Base-by-base conservation (phyloP, 2,797 vertebrate genomes). In the Emys orbicularis region DNA sequence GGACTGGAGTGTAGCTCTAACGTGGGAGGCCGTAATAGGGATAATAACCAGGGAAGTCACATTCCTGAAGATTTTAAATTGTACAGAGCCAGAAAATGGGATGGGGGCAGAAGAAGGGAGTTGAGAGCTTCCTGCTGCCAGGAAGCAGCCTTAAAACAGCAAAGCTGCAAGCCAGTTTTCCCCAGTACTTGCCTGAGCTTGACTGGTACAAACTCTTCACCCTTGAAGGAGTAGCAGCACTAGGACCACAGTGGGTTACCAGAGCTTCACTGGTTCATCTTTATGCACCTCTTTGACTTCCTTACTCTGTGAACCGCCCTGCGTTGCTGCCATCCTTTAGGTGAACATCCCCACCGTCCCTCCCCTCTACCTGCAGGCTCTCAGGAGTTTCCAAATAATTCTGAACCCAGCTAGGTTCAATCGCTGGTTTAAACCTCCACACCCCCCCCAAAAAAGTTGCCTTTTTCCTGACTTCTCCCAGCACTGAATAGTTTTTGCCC, bases 391-490 rank as follows among this genome's bases (percentile, higher is more conserved):
- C 82, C 88, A 90, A 87, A 61, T 11, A 49, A 37, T 68, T 92
- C 94, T 15, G 81, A 86, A 54, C 54, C 41, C n/a, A 37, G 74
- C 0, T 72, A 13, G 27, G 0, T 76, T 76, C 86, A 68, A 65
- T 90, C 94, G 61, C 79, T 47, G 81, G 4, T 85, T 61, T 61
- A 61, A 72, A 68, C 12, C 5, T 11, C 65, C n/a, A 37, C 10
- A 18, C 6, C 18, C 6, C 31, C 31, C 18, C 11, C 5, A 21
- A 12, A 41, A 72, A 41, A 72, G 8, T 79, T 79, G 87, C 57
- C 79, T 92, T 95, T 85, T 94, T 91, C 89, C 82, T 79, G 68
- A 50, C 1, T 87, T 94, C 90, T 84, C 72, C 85, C 47, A 16
- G 83, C 84, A 50, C 3, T 88, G 74, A 3, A 53, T 93, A 59